These are phyloP conservation scores for Thryonomys swinderianus DNA, from an alignment of 2,113 vertebrate genomes.

Conservation along the genomic window DNA sequence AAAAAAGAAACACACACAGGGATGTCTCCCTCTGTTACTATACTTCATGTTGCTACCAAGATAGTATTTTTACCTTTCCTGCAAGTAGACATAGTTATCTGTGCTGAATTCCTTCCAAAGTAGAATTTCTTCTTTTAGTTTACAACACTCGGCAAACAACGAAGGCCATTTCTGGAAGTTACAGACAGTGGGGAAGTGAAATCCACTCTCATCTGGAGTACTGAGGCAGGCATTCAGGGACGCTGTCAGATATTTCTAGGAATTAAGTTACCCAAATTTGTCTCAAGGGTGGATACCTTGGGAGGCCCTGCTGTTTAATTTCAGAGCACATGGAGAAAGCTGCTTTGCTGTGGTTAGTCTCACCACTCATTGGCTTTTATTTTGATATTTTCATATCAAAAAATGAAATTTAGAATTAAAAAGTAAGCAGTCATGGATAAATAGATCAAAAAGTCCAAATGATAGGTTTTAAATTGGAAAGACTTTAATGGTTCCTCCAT, in stretches of 20 bases:
- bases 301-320: neutral
- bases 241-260: neutral
- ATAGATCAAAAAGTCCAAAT: neutral
- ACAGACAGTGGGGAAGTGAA: neutral
- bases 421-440: neutral
- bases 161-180: neutral
- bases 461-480: neutral
- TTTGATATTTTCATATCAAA: neutral
- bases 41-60: neutral
- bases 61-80: neutral
- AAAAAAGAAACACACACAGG: neutral
- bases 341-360: neutral
- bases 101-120: neutral
- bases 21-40: no score
- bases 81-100: neutral
- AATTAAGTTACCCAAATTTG: neutral
- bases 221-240: neutral
- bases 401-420: neutral
- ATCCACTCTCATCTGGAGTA: neutral
- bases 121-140: neutral
- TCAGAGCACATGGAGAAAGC: neutral
- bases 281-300: neutral
- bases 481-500: neutral
- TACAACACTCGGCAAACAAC: neutral
- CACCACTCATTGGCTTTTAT: neutral